Evolutionary conservation across 2,113 vertebrate genomes (phyloP), one percentile per base, ranked within the genome.

Genomic region (Brachyhypopomus occidentalis): DNA sequence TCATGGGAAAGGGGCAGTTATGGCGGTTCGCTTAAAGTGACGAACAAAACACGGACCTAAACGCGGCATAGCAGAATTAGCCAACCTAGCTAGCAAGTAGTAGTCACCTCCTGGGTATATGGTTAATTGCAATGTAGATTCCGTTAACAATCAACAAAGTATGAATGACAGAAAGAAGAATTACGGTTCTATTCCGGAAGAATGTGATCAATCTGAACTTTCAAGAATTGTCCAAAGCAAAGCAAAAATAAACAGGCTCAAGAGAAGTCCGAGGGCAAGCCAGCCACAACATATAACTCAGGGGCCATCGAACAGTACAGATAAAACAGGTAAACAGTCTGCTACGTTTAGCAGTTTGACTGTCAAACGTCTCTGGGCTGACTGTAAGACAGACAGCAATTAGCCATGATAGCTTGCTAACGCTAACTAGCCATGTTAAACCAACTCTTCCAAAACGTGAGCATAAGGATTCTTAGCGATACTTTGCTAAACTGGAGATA

Each of bases 241-340:
- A 58, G 22, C 64, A 6, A 88, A 79, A 84, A 71, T 77, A 2
- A 93, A 91, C 86, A 90, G 88, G 0, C 86, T 93, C 80, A 92
- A 88, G 36, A 87, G 90, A 23, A 90, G 85, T 5, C 82, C 83
- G 38, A 88, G 84, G 58, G 83, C 11, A 60, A 87, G 73, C 4
- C 85, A 72, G 77, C 30, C 60, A 0, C 66, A 85, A 48, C n/a
- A 52, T 16, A 78, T 81, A 14, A 9, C 7, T 0, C 63, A 76
- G 0, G 59, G 17, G 52, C 84, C 20, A 72, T 82, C 0, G 11
- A 55, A 70, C 1, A 45, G 9, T 11, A 5, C 60, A n/a, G 84
- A 52, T 67, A 83, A 45, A 36, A 8, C 63, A 41, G 48, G 75
- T 69, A 52, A 41, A n/a, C n/a, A 14, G 1, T 11, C 41, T 2